Evolutionary conservation across 2,888 invertebrate genomes (phyloP), one percentile per base, ranked within the genome.

Genomic region (Masnerella sp.): DNA sequence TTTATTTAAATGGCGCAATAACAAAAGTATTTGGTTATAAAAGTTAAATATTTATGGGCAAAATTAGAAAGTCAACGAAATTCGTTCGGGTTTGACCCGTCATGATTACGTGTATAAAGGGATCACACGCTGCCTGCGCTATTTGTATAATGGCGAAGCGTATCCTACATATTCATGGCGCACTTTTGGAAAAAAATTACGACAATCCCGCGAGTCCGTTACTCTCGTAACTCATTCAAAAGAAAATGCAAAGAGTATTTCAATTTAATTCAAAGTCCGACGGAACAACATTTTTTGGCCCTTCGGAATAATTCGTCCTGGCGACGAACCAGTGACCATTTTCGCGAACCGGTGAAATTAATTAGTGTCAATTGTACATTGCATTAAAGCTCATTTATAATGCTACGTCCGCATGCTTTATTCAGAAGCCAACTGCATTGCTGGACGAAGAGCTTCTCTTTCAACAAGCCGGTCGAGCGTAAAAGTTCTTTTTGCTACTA

Each of bases 401-500:
- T 67, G 36, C 52, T 25, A 25, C 36, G 47, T 67, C 51, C 30
- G 56, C 22, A 49, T 51, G 68, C 25, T 14, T 59, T 67, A 62
- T 67, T 56, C 67, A 54, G 17, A 54, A 42, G 40, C 38, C 22
- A 22, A 49, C 59, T 59, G 28, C 52, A 34, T 65, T 40, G 14
- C 12, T 28, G 17, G 43, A 56, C 45, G 58, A 49, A 28, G 49
- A 59, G 64, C 75, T 70, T 78, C 80, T 77, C 77, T 76, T 78
- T 79, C 79, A 79, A 78, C 79, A 77, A 78, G 69, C 74, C 76
- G 75, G 74, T 76, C 74, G 71, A 79, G 75, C 76, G 71, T 74
- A 72, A 74, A 79, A 79, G 74, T 81, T 81, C 79, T 83, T 82
- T 82, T 83, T 77, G 76, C 76, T 49, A 75, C 80, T 77, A 82